phyloP scores from a whole-genome alignment of 2,797 vertebrate species.

The Rallus crepitans region DNA sequence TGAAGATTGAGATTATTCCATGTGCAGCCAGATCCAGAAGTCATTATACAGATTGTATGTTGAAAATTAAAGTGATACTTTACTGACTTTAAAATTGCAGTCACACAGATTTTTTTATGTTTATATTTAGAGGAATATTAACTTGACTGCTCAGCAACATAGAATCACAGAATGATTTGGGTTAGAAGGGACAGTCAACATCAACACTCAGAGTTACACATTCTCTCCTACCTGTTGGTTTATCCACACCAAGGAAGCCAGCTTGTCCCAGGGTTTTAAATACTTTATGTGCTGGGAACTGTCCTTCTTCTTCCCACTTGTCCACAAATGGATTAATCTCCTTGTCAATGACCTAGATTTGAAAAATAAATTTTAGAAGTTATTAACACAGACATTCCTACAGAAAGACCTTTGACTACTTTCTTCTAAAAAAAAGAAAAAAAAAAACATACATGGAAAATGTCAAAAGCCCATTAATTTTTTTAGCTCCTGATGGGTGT shows the following conservation, averaged over 20 bases:
- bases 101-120: neutral
- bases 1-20: neutral
- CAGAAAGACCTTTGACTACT: neutral
- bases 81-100: neutral
- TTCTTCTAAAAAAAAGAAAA: neutral
- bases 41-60: neutral
- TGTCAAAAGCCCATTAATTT: neutral
- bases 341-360: constrained; percentile 85
- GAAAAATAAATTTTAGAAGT: neutral
- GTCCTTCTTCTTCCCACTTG: constrained; percentile 86
- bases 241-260: constrained; percentile 87
- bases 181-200: neutral
- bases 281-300: constrained; percentile 86
- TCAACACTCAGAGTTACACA: neutral
- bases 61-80: neutral
- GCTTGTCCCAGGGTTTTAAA: constrained; percentile 87
- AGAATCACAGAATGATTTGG: too few species aligned
- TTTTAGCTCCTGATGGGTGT: neutral
- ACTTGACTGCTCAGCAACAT: neutral
- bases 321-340: constrained; percentile 89
- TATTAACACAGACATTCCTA: neutral
- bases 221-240: constrained; percentile 79
- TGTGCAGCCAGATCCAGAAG: neutral
- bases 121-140: neutral
- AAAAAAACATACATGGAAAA: neutral